phyloP scores from a whole-genome alignment of 2,797 vertebrate species.

The Amphiprion clarkii region DNA sequence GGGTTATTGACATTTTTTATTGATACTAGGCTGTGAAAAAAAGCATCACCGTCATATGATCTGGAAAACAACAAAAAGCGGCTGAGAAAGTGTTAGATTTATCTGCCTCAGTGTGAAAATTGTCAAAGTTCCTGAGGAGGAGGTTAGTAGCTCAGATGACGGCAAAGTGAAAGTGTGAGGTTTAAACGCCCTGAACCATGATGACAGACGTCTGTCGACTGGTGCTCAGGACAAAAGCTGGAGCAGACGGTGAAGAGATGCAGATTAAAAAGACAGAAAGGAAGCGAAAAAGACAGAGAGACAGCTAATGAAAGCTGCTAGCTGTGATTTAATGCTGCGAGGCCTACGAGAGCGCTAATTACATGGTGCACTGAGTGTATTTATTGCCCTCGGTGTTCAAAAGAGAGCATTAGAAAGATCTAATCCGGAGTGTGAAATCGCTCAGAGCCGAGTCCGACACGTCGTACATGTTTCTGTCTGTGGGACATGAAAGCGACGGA shows the following conservation, averaged over 20 bases:
- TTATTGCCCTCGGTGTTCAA: neutral
- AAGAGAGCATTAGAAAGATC: neutral
- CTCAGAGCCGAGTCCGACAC: neutral
- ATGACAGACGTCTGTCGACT: conserved; percentile 26
- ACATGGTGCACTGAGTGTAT: neutral
- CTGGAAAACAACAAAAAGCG: neutral
- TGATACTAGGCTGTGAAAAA: too few relatives aligned
- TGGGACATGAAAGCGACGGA: too few relatives aligned
- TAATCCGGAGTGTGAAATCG: neutral
- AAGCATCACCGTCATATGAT: neutral
- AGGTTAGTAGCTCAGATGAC: neutral
- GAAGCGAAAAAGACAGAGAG: neutral
- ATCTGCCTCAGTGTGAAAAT: neutral
- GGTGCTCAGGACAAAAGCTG: conserved; percentile 6
- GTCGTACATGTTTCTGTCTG: neutral
- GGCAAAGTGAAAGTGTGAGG: conserved; percentile 24
- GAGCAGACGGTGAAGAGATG: neutral
- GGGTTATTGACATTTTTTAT: too few relatives aligned
- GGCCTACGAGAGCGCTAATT: too few relatives aligned
- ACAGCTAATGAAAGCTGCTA: too few relatives aligned
- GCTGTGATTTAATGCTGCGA: neutral
- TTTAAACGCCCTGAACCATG: conserved; percentile 17
- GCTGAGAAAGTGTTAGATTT: neutral
- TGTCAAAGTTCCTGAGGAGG: neutral
- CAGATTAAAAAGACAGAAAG: conserved; percentile 1